Conservation (phyloP, 2,888 invertebrate species). For the Rugalucina vietnamica region DNA sequence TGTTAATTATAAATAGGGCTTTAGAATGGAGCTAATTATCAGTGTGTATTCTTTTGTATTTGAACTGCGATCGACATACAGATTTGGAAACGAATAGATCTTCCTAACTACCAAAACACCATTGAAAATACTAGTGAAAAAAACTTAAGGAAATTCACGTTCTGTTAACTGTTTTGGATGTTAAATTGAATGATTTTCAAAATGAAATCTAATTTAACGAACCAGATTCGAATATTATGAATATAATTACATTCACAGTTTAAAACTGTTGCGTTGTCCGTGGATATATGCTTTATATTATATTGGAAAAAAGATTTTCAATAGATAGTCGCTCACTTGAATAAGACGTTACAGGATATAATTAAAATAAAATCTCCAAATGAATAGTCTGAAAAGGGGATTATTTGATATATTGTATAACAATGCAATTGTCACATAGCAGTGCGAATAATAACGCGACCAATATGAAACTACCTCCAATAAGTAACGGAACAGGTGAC, state of each 20-base stretch:
- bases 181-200: no score
- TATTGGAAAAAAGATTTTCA: not conserved
- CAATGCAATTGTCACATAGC: slow-evolving; percentile 38
- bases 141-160: no score
- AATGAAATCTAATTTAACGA: no score
- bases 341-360: not conserved
- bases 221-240: no score
- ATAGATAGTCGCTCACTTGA: not conserved
- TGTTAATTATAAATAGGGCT: slow-evolving; percentile 8
- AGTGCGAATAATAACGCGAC: not conserved
- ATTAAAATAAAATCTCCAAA: not conserved
- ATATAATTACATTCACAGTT: no score
- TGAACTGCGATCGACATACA: not conserved
- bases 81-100: not conserved
- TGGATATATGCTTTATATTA: not conserved
- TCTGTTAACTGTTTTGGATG: no score
- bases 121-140: no score
- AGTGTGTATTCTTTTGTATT: slow-evolving; percentile 7
- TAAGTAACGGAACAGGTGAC: slow-evolving; percentile 1
- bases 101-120: not conserved
- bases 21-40: slow-evolving; percentile 11
- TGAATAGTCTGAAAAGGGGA: slow-evolving; percentile 47
- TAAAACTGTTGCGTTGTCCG: not conserved
- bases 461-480: slow-evolving; percentile 23
- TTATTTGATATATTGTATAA: slow-evolving; percentile 39